Evolutionary conservation across 2,113 vertebrate genomes (phyloP), one percentile per base, ranked within the genome.

Genomic region (Cavia aperea): DNA sequence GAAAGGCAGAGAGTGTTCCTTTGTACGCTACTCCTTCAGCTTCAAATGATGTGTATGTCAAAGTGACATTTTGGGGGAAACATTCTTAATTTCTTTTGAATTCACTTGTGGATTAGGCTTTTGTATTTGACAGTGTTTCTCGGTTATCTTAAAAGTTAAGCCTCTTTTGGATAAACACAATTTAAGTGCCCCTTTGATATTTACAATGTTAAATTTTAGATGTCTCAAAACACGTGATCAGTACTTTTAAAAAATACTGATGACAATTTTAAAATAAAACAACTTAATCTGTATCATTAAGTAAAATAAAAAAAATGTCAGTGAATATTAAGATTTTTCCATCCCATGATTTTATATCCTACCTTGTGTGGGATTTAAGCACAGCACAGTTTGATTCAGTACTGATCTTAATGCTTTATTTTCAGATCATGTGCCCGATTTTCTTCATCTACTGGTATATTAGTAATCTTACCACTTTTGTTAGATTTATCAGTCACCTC

Each of bases 401-500:
- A 36, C n/a, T 81, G 60, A 85, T 62, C 23, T 31, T 11, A 39
- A 3, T 81, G 29, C 39, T 89, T 77, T 90, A 72, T 88, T 81
- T 58, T 56, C 51, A 56, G 81, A 77, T 5, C 46, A 19, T 49
- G 72, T 92, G 62, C 5, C 56, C 81, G 46, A 62, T 89, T 82
- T n/a, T 88, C n/a, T 24, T 92, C 7, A 62, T 3, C 12, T 14
- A 39, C 23, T 65, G 70, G 36, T 23, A 18, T 82, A 60, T 83
- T 92, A 58, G 7, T 65, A 39, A 68, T 81, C 92, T 90, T 87
- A 86, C 23, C 56, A 86, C 70, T 82, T 96, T 91, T 81, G 63
- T 60, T 58, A 73, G 51, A 43, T 63, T 86, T 93, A 68, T 73
- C 24, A 93, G 18, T 90, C 24, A 68, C 16, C 68, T 39, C 24